Percentiles rank a stretch among this genome's conserved stretches.
phyloP scores from a whole-genome alignment of 2,888 invertebrate species.

The Boloria selene region DNA sequence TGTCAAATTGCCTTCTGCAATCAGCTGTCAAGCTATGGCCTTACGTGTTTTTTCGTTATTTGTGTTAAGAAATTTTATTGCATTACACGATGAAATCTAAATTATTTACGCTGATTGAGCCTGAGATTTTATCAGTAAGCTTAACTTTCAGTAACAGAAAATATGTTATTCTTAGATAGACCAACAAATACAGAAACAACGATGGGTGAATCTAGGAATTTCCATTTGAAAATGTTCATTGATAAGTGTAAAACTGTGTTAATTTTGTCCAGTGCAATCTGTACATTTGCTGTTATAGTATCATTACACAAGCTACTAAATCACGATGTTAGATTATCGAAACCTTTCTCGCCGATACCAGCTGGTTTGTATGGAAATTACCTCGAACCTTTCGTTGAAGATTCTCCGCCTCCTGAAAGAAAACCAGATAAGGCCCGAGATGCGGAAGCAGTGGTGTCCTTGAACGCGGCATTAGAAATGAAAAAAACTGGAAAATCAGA shows the following conservation, averaged over 20 bases:
- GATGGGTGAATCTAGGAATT: conserved; percentile 57
- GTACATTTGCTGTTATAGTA: conserved; percentile 69
- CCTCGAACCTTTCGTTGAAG: conserved; percentile 60
- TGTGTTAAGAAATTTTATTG: conserved; percentile 60
- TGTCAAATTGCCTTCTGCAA: conserved; percentile 10
- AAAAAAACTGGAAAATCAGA: conserved; percentile 90
- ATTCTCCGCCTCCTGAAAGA: conserved; percentile 49
- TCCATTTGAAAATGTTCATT: conserved; percentile 66
- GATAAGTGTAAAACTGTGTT: conserved; percentile 73
- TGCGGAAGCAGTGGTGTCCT: conserved; percentile 91
- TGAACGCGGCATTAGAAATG: conserved; percentile 93
- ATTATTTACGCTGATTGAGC: conserved; percentile 53
- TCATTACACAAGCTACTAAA: conserved; percentile 68
- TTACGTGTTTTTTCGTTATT: conserved; percentile 76
- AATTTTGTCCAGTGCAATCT: conserved; percentile 71
- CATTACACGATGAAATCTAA: conserved; percentile 68
- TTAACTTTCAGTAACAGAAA: conserved; percentile 50
- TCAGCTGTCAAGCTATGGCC: conserved; percentile 48
- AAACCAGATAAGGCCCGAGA: conserved; percentile 58
- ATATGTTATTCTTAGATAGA: conserved; percentile 74
- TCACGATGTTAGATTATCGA: conserved; percentile 64
- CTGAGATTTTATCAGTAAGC: conserved; percentile 54
- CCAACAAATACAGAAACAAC: conserved; percentile 58
- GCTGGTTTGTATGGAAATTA: conserved; percentile 69
- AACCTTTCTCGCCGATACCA: conserved; percentile 73